A percentile compares a stretch with the other conserved stretches of the same genome.
Evolutionary conservation across 2,113 vertebrate genomes (phyloP).

Genomic region (Pteronura brasiliensis): DNA sequence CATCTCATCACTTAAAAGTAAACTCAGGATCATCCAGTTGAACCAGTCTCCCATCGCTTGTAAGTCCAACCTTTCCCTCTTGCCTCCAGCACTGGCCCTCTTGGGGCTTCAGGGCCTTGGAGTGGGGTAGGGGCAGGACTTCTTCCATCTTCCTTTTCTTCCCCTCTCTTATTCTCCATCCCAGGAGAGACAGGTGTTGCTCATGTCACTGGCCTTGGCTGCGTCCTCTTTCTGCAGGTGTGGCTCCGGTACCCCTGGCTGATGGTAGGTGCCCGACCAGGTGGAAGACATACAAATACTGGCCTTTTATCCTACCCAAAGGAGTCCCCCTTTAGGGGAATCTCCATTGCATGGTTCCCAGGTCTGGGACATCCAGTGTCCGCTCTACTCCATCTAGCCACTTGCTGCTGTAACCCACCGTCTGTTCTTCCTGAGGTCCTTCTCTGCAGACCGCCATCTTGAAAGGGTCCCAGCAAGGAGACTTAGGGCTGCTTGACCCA

Average conservation of each 20-base stretch:
- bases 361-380: neutral
- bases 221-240: neutral
- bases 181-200: neutral
- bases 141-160: neutral
- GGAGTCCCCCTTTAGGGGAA: neutral
- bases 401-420: neutral
- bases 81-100: neutral
- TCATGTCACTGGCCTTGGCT: neutral
- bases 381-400: neutral
- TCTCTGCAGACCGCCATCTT: neutral
- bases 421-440: neutral
- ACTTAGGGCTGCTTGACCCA: neutral
- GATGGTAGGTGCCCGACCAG: neutral
- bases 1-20: neutral
- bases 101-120: neutral
- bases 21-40: neutral
- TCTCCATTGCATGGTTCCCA: neutral
- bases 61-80: neutral
- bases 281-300: neutral
- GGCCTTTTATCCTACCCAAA: neutral
- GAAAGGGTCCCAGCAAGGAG: neutral
- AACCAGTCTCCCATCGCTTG: neutral
- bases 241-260: neutral
- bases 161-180: neutral
- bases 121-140: rapidly evolving